phyloP scores from a whole-genome alignment of 2,113 vertebrate genomes.

The Boulengeromyrus knoepffleri region DNA sequence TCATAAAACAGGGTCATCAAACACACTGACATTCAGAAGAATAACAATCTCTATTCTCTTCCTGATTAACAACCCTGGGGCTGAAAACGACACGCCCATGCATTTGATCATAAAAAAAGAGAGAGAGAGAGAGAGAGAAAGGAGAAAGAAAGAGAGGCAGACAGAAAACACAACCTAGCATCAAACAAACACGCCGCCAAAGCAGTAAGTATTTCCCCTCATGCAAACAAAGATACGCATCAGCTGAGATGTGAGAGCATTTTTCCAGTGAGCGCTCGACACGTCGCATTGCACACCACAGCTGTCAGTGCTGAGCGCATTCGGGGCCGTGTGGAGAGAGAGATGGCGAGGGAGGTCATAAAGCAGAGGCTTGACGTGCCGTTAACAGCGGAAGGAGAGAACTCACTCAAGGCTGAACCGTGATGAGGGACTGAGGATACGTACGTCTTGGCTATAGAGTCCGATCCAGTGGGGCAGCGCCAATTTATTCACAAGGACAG shows the following conservation, averaged over 20 bases:
- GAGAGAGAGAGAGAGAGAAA: neutral
- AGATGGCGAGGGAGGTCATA: neutral
- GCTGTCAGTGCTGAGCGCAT: neutral
- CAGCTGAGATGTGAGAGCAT: neutral
- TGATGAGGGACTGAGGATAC: slow-evolving; percentile 40
- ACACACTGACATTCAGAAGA: neutral
- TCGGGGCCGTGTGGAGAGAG: neutral
- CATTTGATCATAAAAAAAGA: neutral
- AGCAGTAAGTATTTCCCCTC: neutral
- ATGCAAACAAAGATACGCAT: neutral
- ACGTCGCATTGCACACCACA: neutral
- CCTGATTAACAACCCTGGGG: neutral
- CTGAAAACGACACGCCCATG: neutral
- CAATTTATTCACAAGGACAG: slow-evolving; percentile 71
- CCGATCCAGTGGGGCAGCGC: slow-evolving; percentile 82
- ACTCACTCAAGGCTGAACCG: neutral
- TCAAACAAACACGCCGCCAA: neutral
- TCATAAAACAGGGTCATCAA: neutral
- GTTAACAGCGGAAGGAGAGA: neutral
- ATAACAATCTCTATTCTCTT: neutral
- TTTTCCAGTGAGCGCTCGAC: neutral
- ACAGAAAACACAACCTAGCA: neutral
- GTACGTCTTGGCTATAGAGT: slow-evolving; percentile 74
- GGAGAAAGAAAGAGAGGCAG: neutral
- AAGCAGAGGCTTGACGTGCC: slow-evolving; percentile 6